These are phyloP conservation scores for Telenomus remus DNA, from an alignment of 1,140 invertebrate genomes.

Conservation along the genomic window DNA sequence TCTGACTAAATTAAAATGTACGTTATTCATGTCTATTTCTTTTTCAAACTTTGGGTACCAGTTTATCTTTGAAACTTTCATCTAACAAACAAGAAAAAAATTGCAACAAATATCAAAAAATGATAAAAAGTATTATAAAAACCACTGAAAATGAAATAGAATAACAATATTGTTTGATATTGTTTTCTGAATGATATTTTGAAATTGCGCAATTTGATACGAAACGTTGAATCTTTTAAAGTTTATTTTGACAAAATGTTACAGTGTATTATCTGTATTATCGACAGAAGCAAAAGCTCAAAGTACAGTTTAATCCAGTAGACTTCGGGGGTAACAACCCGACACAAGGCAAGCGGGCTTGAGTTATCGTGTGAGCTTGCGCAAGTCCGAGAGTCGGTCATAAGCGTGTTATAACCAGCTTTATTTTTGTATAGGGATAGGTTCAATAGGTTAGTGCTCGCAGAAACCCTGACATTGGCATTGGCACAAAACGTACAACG, in stretches of 20 bases:
- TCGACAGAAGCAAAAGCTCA: constrained; percentile 6
- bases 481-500: constrained; percentile 66
- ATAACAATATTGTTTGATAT: no score
- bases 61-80: no score
- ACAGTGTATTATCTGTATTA: constrained; percentile 30
- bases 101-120: no score
- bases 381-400: neutral
- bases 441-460: constrained; percentile 54
- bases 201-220: neutral
- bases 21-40: no score
- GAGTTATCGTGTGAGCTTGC: constrained; percentile 32
- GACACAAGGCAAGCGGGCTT: constrained; percentile 1
- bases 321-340: constrained; percentile 25
- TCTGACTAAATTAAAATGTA: neutral
- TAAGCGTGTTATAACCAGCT: neutral
- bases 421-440: constrained; percentile 10
- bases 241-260: constrained; percentile 2
- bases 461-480: constrained; percentile 71
- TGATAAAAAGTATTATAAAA: no score
- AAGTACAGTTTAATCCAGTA: constrained; percentile 14
- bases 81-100: no score
- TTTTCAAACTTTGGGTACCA: no score
- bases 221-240: neutral
- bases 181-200: no score
- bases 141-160: no score